Percentiles rank a stretch among this genome's conserved stretches.
phyloP scores from a whole-genome alignment of 1,140 invertebrate genomes.

The Mycetomoellerius zeteki region DNA sequence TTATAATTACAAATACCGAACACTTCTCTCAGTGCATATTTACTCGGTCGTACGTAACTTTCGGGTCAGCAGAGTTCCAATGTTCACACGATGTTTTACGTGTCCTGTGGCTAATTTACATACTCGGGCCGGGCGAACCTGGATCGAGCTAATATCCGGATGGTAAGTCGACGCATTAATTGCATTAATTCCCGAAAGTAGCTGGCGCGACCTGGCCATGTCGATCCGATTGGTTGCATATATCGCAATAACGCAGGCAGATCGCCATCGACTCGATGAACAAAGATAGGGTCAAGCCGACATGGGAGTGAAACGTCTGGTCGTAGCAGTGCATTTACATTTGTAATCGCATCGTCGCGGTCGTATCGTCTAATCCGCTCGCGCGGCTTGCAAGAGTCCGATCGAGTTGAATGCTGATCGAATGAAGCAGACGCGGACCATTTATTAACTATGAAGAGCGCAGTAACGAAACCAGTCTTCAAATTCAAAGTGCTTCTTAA shows the following conservation, averaged over 20 bases:
- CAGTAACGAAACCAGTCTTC: not conserved
- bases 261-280: slow-evolving; percentile 42
- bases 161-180: slow-evolving; percentile 54
- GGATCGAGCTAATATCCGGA: slow-evolving; percentile 54
- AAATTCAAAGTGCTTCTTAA: not conserved
- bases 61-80: not conserved
- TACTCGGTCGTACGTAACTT: slow-evolving; percentile 3
- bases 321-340: slow-evolving; percentile 68
- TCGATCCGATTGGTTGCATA: slow-evolving; percentile 37
- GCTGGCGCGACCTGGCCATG: slow-evolving; percentile 3
- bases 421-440: slow-evolving; percentile 31
- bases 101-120: slow-evolving; percentile 30
- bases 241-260: not conserved
- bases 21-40: not conserved
- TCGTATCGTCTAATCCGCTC: slow-evolving; percentile 31
- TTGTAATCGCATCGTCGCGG: slow-evolving; percentile 64
- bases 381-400: slow-evolving; percentile 13
- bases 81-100: slow-evolving; percentile 37
- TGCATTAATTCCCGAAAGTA: slow-evolving; percentile 60
- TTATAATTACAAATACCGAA: too few species aligned
- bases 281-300: slow-evolving; percentile 68
- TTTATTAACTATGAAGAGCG: slow-evolving; percentile 27
- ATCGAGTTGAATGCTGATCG: slow-evolving; percentile 32
- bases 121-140: slow-evolving; percentile 30
- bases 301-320: slow-evolving; percentile 51